Percentiles rank a stretch among this genome's conserved stretches.
phyloP scores from a whole-genome alignment of 2,797 vertebrate species.

The Xiphophorus birchmanni region DNA sequence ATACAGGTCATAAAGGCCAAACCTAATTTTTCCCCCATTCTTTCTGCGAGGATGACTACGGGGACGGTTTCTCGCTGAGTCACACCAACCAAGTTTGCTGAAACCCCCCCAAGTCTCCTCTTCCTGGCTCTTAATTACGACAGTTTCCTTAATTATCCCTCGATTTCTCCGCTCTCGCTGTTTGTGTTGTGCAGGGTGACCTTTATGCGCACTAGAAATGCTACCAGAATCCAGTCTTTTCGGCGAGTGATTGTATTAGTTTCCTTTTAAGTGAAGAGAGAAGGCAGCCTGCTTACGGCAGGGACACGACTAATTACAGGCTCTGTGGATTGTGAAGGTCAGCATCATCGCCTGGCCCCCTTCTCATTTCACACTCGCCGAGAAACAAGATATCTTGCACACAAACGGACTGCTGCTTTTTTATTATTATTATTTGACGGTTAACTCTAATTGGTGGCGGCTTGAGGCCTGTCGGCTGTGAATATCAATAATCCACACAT shows the following conservation, averaged over 20 bases:
- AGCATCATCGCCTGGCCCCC: slow-evolving; percentile 29
- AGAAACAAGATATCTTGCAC: slow-evolving; percentile 55
- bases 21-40: slow-evolving; percentile 55
- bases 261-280: slow-evolving; percentile 65
- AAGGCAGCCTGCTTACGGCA: slow-evolving; percentile 67
- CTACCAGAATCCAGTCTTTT: slow-evolving; percentile 66
- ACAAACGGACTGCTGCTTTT: slow-evolving; percentile 39
- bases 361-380: slow-evolving; percentile 47
- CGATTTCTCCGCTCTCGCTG: slow-evolving; percentile 43
- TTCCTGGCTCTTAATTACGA: slow-evolving; percentile 74
- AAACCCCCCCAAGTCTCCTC: slow-evolving; percentile 66
- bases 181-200: slow-evolving; percentile 76
- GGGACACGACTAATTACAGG: slow-evolving; percentile 78
- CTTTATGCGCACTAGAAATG: slow-evolving; percentile 76
- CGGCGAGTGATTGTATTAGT: slow-evolving; percentile 72
- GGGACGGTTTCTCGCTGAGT: slow-evolving; percentile 61
- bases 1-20: slow-evolving; percentile 4
- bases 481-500: slow-evolving; percentile 35
- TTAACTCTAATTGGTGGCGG: slow-evolving; percentile 68
- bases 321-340: slow-evolving; percentile 76
- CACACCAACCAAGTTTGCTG: slow-evolving; percentile 60
- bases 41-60: slow-evolving; percentile 57
- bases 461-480: slow-evolving; percentile 52
- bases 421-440: slow-evolving; percentile 46
- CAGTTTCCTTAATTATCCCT: slow-evolving; percentile 74